A percentile compares a stretch with the other conserved stretches of the same genome.
These are phyloP conservation scores for Phortica magna DNA, from an alignment of 2,888 invertebrate genomes.

Conservation along the genomic window DNA sequence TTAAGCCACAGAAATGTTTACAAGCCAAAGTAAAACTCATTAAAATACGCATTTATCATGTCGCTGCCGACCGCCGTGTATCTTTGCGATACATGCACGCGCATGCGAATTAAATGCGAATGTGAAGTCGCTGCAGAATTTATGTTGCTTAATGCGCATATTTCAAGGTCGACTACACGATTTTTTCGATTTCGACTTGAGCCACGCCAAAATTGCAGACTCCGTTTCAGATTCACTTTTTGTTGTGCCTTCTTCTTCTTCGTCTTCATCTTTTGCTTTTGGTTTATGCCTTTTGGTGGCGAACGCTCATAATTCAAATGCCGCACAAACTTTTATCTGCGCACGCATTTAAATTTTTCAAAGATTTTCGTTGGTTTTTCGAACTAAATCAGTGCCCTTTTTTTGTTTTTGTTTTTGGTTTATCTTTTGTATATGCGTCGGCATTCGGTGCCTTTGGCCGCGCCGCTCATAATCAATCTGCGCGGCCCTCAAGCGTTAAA, in stretches of 20 bases:
- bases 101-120: background rate
- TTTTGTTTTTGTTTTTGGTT: constrained; percentile 50
- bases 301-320: constrained; percentile 60
- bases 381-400: background rate
- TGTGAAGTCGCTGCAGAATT: constrained; percentile 7
- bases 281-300: background rate
- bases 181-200: constrained; percentile 4
- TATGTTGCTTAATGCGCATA: constrained; percentile 42
- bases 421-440: constrained; percentile 40
- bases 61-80: background rate
- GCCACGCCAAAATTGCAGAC: constrained; percentile 26
- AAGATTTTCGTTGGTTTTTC: constrained; percentile 1
- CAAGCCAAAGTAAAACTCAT: constrained; percentile 71
- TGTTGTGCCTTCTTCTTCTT: constrained; percentile 27
- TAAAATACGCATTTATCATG: constrained; percentile 75
- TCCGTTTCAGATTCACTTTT: constrained; percentile 72
- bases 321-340: constrained; percentile 53
- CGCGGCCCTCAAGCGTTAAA: constrained; percentile 71
- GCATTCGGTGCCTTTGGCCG: background rate
- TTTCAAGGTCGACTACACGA: constrained; percentile 57
- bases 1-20: constrained; percentile 58
- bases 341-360: constrained; percentile 52
- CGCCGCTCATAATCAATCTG: constrained; percentile 65
- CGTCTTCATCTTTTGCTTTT: constrained; percentile 35
- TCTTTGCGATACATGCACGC: background rate